Evolutionary conservation across 2,797 vertebrate genomes (phyloP), one percentile per base, ranked within the genome.

Genomic region (Anolis apletophallus): DNA sequence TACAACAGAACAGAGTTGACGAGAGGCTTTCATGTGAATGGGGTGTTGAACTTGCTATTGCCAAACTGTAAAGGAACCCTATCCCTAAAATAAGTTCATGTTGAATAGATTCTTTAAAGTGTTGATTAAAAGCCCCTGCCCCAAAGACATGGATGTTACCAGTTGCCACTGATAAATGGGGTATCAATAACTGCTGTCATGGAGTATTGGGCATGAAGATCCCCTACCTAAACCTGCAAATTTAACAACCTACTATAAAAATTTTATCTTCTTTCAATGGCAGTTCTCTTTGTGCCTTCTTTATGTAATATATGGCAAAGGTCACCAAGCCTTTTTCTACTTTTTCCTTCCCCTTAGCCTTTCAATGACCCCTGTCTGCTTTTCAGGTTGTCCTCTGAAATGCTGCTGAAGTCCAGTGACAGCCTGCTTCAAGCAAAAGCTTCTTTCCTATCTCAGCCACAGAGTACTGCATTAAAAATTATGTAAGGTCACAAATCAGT

Each of bases 351-450:
- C 90, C 84, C 79, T 72, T 93, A 83, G 88, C 79, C 57, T 93
- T 91, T 84, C 81, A 40, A 72, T 93, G 76, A 89, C 87, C 92
- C 93, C 78, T 36, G 82, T 46, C 74, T 90, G 76, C 83, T 88
- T 87, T 88, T 73, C 7, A 80, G 1, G 0, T 76, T 80, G 85
- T 90, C 85, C 72, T 86, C 85, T 36, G 77, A 87, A 92, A 79
- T 3, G 34, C n/a, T 90, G 81, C 87, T 84, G 80, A 84, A 84
- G 75, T 57, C 81, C 84, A 84, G 52, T 80, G 91, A 89, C 88
- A 90, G 76, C 3, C 83, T 85, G 57, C 90, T 93, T 80, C 71
- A 21, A 92, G 90, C 82, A 88, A 74, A 85, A 90, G 29, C 7
- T 32, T 87, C 40, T 82, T 90, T 76, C 74, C 55, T 81, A 57